Evolutionary conservation across 2,888 invertebrate genomes (phyloP).

Genomic region (Drepana falcataria): DNA sequence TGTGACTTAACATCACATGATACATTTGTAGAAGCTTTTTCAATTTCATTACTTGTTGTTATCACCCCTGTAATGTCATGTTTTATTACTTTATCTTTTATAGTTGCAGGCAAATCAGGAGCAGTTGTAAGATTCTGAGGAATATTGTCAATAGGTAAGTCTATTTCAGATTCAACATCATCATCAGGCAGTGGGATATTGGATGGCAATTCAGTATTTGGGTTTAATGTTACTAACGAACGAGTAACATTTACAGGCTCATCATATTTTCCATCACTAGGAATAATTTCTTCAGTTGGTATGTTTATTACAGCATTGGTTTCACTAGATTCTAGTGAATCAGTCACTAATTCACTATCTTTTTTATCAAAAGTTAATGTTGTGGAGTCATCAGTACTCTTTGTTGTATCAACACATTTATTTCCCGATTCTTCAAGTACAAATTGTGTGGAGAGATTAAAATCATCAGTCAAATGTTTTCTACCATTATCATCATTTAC

Average conservation of each 20-base stretch:
- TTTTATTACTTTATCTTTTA: conserved; percentile 9
- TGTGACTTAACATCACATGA: background rate
- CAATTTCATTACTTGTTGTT: conserved; percentile 3
- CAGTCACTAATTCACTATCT: conserved; percentile 1
- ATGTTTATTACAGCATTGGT: background rate
- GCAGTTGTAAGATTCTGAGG: background rate
- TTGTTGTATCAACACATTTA: background rate
- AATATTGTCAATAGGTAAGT: background rate
- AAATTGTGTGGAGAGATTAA: background rate
- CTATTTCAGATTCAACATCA: conserved; percentile 31
- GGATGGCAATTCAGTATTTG: conserved; percentile 16
- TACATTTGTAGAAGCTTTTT: conserved; percentile 1
- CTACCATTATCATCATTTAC: background rate
- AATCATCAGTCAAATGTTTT: background rate
- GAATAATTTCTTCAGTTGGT: background rate
- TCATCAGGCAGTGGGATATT: conserved; percentile 47
- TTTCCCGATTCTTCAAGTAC: background rate
- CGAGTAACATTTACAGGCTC: background rate
- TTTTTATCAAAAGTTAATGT: background rate
- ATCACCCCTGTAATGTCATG: background rate
- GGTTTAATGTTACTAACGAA: background rate
- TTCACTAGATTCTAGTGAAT: conserved; percentile 6
- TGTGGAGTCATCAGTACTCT: background rate
- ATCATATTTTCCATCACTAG: background rate
- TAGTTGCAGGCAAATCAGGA: conserved; percentile 1